phyloP scores from a whole-genome alignment of 2,888 invertebrate species.

The Criorhina ranunculi region DNA sequence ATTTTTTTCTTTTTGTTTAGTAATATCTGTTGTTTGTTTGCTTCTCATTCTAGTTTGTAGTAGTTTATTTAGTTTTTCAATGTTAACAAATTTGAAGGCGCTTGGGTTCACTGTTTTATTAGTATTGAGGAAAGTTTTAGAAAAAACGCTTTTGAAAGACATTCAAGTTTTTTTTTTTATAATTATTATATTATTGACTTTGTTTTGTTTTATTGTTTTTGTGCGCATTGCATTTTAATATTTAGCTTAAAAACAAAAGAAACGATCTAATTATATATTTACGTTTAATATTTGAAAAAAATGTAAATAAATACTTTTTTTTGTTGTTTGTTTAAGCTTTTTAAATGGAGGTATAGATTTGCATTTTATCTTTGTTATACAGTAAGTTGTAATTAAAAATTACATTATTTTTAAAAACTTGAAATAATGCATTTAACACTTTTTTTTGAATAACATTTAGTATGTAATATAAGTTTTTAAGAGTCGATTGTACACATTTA shows the following conservation, averaged over 20 bases:
- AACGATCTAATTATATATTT: constrained; percentile 25
- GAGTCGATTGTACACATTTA: constrained; percentile 35
- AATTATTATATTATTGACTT: constrained; percentile 7
- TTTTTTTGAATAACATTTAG: constrained; percentile 5
- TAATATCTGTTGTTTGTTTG: constrained; percentile 43
- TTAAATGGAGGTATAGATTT: constrained; percentile 69
- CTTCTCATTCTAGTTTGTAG: constrained; percentile 25
- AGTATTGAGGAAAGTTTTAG: constrained; percentile 9
- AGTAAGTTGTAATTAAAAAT: constrained; percentile 20
- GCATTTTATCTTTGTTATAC: constrained; percentile 34
- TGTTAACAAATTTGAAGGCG: constrained; percentile 71
- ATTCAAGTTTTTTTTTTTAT: constrained; percentile 1
- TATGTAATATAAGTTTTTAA: constrained; percentile 29
- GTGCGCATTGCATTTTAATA: constrained; percentile 61
- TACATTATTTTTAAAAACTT: constrained; percentile 48
- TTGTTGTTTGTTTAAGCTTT: constrained; percentile 21
- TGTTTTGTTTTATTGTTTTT: constrained; percentile 44
- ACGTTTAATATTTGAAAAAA: constrained; percentile 31
- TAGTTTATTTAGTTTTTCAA: constrained; percentile 12
- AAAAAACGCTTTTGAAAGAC: constrained; percentile 12
- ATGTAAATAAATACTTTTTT: constrained; percentile 58
- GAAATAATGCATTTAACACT: constrained; percentile 23
- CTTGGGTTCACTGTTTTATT: constrained; percentile 58
- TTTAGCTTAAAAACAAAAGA: constrained; percentile 46
- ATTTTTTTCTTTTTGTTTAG: constrained; percentile 19